Conservation (phyloP, 1,140 invertebrate species). For the Apis cerana region DNA sequence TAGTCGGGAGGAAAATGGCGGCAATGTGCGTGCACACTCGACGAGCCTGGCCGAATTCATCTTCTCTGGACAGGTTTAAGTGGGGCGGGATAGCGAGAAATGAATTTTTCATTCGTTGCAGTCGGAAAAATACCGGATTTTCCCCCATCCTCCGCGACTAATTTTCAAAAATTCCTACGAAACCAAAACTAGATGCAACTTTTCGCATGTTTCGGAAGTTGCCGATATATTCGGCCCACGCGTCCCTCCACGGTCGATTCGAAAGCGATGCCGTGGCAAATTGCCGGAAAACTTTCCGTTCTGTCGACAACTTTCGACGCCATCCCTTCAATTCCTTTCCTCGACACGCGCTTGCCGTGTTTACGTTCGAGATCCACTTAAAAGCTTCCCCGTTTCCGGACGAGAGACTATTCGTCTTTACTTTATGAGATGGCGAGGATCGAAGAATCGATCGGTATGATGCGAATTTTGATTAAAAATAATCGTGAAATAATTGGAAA, state of each 20-base stretch:
- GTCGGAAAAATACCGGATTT: neutral
- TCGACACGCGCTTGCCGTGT: neutral
- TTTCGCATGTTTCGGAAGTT: neutral
- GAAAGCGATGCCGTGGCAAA: constrained; percentile 45
- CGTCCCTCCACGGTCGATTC: constrained; percentile 11
- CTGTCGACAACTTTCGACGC: constrained; percentile 23
- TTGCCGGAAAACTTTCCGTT: constrained; percentile 34
- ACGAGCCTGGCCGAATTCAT: neutral
- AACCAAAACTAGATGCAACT: neutral
- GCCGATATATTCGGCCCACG: constrained; percentile 28
- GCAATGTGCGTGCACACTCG: neutral
- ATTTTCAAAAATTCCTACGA: no score
- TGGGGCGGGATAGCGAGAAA: neutral
- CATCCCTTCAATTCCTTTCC: no score
- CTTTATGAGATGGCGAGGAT: neutral
- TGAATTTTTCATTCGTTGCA: neutral
- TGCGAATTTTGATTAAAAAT: no score
- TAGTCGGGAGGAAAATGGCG: fast-evolving
- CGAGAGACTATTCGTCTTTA: neutral
- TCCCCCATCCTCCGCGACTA: neutral
- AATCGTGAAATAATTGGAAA: no score
- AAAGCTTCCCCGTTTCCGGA: constrained; percentile 12
- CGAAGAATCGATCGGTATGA: neutral
- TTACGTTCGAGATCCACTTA: constrained; percentile 32
- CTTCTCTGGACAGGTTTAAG: neutral